A percentile compares a stretch with the other conserved stretches of the same genome.
Conservation (phyloP, 2,113 vertebrate genomes). For the Jacana jacana region DNA sequence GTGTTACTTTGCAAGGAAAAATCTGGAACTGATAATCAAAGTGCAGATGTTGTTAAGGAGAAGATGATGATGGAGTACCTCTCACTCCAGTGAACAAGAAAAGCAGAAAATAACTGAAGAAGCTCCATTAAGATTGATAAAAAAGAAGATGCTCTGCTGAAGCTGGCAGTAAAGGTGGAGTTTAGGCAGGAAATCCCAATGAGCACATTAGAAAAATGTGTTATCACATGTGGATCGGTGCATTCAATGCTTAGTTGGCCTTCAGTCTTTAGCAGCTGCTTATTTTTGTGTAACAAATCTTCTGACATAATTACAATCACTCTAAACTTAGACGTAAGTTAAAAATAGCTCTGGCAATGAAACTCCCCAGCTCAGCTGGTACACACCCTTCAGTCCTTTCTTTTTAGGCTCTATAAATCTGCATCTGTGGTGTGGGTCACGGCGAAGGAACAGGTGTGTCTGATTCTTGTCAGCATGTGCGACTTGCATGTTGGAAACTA, state of each 20-base stretch:
- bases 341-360: conserved; percentile 13
- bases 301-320: conserved; percentile 25
- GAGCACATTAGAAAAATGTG: background rate
- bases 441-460: conserved; percentile 14
- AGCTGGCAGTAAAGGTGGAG: background rate
- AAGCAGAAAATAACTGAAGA: background rate
- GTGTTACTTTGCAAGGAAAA: background rate
- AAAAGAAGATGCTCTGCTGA: background rate
- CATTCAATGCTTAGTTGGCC: background rate
- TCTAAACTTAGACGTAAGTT: conserved; percentile 20
- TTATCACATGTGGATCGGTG: background rate
- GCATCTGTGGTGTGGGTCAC: background rate
- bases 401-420: background rate
- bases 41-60: background rate
- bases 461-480: background rate
- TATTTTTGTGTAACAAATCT: conserved; percentile 31
- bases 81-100: background rate
- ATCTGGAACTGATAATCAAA: background rate
- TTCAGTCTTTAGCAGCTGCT: conserved; percentile 15
- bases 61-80: background rate
- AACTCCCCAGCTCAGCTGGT: background rate
- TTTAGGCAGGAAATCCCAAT: background rate
- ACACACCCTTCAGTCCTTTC: background rate
- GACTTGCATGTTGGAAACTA: background rate
- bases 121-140: background rate